Percentiles rank a stretch among this genome's conserved stretches.
Evolutionary conservation across 1,140 invertebrate species (phyloP).

Genomic region (Drosophila orosa): DNA sequence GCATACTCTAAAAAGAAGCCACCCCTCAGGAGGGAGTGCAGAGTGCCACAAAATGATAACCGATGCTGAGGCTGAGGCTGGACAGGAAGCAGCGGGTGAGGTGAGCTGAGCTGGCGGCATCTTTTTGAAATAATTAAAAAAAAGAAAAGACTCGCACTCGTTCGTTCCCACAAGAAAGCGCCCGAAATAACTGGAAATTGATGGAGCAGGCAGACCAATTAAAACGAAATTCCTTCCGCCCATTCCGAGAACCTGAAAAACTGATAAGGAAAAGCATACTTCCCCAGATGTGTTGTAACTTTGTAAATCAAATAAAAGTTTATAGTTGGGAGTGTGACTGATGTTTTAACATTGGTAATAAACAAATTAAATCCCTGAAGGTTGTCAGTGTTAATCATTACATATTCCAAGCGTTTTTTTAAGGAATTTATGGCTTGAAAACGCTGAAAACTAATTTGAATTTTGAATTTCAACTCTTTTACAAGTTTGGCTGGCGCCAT

Average conservation of each 20-base stretch:
- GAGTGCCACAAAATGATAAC: slow-evolving; percentile 46
- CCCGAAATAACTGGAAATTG: slow-evolving; percentile 15
- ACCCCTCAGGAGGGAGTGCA: slow-evolving; percentile 11
- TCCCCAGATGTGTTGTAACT: slow-evolving; percentile 3
- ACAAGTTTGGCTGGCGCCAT: not conserved
- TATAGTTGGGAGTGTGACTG: not conserved
- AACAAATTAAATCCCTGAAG: not conserved
- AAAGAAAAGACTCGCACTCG: slow-evolving; percentile 5
- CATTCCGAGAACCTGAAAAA: slow-evolving; percentile 19
- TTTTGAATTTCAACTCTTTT: not conserved
- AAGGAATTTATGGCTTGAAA: not conserved
- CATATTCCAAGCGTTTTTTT: not conserved
- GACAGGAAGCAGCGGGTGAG: slow-evolving; percentile 54
- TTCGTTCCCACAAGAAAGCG: slow-evolving; percentile 2
- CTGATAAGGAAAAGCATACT: slow-evolving; percentile 35
- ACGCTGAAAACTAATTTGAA: not conserved
- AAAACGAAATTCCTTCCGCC: slow-evolving; percentile 23
- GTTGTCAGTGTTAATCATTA: not conserved
- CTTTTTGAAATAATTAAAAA: slow-evolving; percentile 29
- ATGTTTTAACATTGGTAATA: slow-evolving; percentile 2
- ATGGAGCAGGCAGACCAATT: slow-evolving; percentile 5
- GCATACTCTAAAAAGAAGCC: slow-evolving; percentile 22
- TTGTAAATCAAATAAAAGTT: slow-evolving; percentile 35
- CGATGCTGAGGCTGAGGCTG: slow-evolving; percentile 43
- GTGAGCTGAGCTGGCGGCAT: slow-evolving; percentile 16